These are phyloP conservation scores for Carettochelys insculpta DNA, from an alignment of 2,113 vertebrate genomes.

Conservation along the genomic window DNA sequence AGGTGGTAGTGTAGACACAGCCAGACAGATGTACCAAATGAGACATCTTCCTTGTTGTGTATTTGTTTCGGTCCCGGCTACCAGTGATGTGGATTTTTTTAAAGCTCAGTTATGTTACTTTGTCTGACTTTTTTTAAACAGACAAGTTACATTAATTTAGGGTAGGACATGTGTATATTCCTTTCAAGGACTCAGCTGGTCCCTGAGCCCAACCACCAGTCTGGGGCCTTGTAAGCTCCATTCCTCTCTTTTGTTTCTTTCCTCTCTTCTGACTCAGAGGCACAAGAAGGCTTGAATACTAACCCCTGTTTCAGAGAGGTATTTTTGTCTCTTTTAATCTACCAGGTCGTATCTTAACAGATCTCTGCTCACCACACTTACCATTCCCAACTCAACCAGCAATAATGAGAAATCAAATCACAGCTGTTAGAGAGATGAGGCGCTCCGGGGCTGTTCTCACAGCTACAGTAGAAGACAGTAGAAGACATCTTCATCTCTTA, in stretches of 20 bases:
- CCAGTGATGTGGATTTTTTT: not conserved
- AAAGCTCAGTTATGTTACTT: not conserved
- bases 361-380: not conserved
- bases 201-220: not conserved
- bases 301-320: not conserved
- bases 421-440: constrained; percentile 42
- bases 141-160: not conserved
- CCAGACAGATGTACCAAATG: accelerated
- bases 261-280: not conserved
- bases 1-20: too few relatives aligned
- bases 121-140: constrained; percentile 4
- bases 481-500: constrained; percentile 1
- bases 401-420: constrained; percentile 20
- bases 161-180: not conserved
- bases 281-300: not conserved
- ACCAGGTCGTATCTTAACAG: not conserved
- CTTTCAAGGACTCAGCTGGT: not conserved
- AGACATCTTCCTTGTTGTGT: not conserved
- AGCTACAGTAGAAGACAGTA: constrained; percentile 11
- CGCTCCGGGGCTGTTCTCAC: constrained; percentile 13
- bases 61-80: not conserved
- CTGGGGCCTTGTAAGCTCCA: not conserved
- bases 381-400: constrained; percentile 15
- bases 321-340: not conserved
- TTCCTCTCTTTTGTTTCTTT: not conserved